phyloP scores from a whole-genome alignment of 2,113 vertebrate genomes.

The Pluvialis apricaria region DNA sequence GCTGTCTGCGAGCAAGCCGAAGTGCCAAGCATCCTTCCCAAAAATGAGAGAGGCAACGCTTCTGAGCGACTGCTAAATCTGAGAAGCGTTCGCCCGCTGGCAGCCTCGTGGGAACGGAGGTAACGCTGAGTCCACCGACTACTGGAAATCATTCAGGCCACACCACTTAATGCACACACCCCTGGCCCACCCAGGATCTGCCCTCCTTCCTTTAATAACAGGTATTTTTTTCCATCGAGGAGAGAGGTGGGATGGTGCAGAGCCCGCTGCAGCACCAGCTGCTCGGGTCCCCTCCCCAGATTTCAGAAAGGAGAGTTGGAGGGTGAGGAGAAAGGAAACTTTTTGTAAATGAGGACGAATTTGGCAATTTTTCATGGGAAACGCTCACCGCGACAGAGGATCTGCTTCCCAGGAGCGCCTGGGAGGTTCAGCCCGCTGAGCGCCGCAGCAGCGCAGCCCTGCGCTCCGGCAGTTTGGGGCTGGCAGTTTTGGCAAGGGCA shows the following conservation, averaged over 20 bases:
- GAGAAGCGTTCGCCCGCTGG: neutral
- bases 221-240: neutral
- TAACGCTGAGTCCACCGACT: neutral
- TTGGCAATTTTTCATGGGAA: neutral
- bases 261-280: neutral
- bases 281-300: too few species aligned
- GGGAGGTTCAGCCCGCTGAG: neutral
- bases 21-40: neutral
- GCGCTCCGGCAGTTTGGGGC: accelerated
- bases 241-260: neutral
- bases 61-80: neutral
- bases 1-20: neutral
- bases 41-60: neutral
- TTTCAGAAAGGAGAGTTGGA: neutral
- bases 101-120: neutral
- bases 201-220: neutral
- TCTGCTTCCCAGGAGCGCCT: neutral
- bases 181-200: neutral
- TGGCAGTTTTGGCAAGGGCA: too few species aligned
- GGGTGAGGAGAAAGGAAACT: neutral
- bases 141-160: neutral
- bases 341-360: too few species aligned
- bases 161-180: neutral
- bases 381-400: accelerated
- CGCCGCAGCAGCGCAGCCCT: neutral